Conservation (phyloP, 2,797 vertebrate genomes). For the Notolepis coatsorum region DNA sequence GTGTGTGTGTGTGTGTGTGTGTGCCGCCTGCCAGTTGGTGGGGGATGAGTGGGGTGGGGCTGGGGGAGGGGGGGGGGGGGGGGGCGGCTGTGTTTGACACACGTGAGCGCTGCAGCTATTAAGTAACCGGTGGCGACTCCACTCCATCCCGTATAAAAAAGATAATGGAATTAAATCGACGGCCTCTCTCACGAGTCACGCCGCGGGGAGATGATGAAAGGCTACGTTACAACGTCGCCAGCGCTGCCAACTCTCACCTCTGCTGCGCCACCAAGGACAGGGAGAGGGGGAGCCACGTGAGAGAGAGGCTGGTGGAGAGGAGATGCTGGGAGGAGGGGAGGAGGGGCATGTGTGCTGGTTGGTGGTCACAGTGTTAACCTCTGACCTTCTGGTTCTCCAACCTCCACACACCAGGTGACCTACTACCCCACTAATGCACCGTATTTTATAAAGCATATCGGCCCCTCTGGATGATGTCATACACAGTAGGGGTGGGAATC, state of each 20-base stretch:
- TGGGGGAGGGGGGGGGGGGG: constrained; percentile 2
- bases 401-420: too few relatives aligned
- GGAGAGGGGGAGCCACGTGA: constrained; percentile 29
- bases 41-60: constrained; percentile 8
- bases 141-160: not conserved
- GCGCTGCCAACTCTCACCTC: constrained; percentile 20
- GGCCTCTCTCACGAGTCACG: constrained; percentile 1
- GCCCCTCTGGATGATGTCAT: not conserved
- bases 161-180: constrained; percentile 19
- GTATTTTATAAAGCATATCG: not conserved
- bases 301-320: constrained; percentile 23
- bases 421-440: not conserved
- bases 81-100: constrained; percentile 33
- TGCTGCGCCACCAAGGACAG: not conserved
- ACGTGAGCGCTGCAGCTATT: constrained; percentile 65
- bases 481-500: too few relatives aligned
- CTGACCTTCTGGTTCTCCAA: constrained; percentile 10
- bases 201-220: constrained; percentile 34
- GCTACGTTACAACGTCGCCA: constrained; percentile 8
- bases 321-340: constrained; percentile 12
- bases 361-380: not conserved
- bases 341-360: not conserved
- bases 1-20: constrained; percentile 24
- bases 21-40: constrained; percentile 28
- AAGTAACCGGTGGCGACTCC: constrained; percentile 33